Percentiles rank a stretch among this genome's conserved stretches.
Evolutionary conservation across 2,113 vertebrate genomes (phyloP).

Genomic region (Solea solea): DNA sequence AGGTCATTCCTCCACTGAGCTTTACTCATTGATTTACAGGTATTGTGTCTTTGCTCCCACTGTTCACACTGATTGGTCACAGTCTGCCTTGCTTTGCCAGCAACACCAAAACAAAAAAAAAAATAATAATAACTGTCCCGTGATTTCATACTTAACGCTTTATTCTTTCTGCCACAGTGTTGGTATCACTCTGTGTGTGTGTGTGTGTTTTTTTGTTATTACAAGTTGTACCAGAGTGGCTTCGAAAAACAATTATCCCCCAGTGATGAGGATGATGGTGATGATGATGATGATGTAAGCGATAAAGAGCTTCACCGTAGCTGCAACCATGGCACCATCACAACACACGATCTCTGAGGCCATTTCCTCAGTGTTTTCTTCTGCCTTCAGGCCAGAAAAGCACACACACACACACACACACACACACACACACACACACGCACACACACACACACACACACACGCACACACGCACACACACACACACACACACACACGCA

Average conservation of each 20-base stretch:
- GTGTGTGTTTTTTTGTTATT: slow-evolving; percentile 8
- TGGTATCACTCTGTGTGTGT: not conserved
- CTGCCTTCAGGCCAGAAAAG: not conserved
- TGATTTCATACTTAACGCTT: not conserved
- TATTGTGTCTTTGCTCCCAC: slow-evolving; percentile 40
- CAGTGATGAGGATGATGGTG: slow-evolving; percentile 2
- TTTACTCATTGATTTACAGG: slow-evolving; percentile 53
- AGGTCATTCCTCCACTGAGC: slow-evolving; percentile 52
- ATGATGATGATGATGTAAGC: slow-evolving; percentile 4
- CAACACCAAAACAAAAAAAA: slow-evolving; percentile 1
- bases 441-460: too few species aligned
- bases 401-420: not conserved
- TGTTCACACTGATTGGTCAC: slow-evolving; percentile 17
- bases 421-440: too few species aligned
- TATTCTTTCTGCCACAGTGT: not conserved
- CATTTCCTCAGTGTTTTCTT: not conserved
- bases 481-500: too few species aligned
- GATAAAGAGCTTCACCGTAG: not conserved
- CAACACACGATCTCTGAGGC: not conserved
- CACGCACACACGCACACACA: not conserved
- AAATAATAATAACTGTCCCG: too few species aligned
- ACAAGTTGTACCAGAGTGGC: slow-evolving; percentile 7
- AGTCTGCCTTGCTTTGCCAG: not conserved
- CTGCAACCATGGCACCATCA: not conserved
- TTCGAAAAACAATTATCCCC: not conserved